Conservation (phyloP, 2,797 vertebrate species). For the Phoebastria nigripes region DNA sequence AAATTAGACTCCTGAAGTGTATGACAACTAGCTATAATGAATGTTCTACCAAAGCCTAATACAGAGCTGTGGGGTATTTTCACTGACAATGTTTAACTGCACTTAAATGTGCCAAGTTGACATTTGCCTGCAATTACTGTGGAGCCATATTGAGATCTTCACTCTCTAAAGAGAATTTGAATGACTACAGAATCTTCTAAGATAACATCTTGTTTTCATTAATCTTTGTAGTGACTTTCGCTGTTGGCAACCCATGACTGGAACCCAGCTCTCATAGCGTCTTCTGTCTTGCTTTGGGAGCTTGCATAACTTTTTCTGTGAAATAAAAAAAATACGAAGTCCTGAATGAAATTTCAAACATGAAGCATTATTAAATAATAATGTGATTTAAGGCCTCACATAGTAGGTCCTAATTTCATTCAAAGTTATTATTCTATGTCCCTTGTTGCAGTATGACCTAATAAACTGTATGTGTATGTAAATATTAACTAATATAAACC, state of each 20-base stretch:
- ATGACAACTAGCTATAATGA: neutral
- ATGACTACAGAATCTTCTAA: neutral
- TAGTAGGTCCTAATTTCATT: neutral
- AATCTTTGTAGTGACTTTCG: neutral
- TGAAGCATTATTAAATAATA: neutral
- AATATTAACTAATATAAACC: neutral
- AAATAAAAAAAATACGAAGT: neutral
- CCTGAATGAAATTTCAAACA: neutral
- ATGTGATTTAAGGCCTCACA: neutral
- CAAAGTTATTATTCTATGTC: neutral
- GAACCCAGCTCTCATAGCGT: neutral
- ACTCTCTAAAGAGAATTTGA: slow-evolving; percentile 24
- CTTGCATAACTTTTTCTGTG: neutral
- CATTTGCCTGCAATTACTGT: slow-evolving; percentile 23
- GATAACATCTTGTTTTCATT: neutral
- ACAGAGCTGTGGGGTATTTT: neutral
- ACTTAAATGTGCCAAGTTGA: slow-evolving; percentile 33
- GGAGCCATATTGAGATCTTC: slow-evolving; percentile 14
- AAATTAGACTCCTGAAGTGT: neutral
- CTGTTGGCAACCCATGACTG: neutral
- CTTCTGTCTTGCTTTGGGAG: neutral
- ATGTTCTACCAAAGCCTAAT: neutral
- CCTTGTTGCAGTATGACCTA: neutral
- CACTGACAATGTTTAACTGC: neutral
- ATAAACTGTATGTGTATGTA: neutral